A percentile compares a stretch with the other conserved stretches of the same genome.
Conservation (phyloP, 1,140 invertebrate genomes). For the Episyrphus balteatus region DNA sequence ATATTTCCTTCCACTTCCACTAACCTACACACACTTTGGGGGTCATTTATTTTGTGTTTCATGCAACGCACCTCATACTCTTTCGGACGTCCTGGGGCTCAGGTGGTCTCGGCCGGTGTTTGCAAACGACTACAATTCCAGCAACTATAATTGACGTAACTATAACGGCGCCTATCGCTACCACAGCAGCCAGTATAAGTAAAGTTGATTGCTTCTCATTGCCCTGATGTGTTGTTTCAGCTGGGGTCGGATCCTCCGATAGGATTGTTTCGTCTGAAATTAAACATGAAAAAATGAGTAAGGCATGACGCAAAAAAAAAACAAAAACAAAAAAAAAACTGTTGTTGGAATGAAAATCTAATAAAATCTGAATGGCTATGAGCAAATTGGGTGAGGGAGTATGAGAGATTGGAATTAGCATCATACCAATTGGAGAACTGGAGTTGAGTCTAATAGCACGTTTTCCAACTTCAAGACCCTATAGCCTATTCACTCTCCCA, state of each 20-base stretch:
- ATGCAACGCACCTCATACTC: constrained; percentile 31
- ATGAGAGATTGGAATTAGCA: background rate
- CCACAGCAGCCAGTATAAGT: constrained; percentile 31
- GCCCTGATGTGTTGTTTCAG: constrained; percentile 35
- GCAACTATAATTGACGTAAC: constrained; percentile 38
- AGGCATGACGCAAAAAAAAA: background rate
- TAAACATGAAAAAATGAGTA: constrained; percentile 5
- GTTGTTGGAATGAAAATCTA: constrained; percentile 5
- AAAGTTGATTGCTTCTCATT: constrained; percentile 35
- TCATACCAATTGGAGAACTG: too few species aligned
- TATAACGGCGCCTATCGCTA: constrained; percentile 35
- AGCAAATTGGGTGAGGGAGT: background rate
- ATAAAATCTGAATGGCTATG: background rate
- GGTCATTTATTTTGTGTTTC: background rate
- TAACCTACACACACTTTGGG: background rate
- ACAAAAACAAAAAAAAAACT: constrained; percentile 11
- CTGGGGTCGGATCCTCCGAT: constrained; percentile 36
- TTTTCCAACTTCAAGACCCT: too few species aligned
- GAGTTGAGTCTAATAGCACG: too few species aligned
- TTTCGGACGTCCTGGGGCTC: constrained; percentile 37
- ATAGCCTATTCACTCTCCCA: too few species aligned
- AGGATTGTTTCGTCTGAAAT: constrained; percentile 33
- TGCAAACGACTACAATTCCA: constrained; percentile 34
- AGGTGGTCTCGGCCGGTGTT: constrained; percentile 35
- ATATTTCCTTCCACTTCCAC: too few species aligned